phyloP scores from a whole-genome alignment of 2,797 vertebrate genomes.

The Pogonophryne albipinna region DNA sequence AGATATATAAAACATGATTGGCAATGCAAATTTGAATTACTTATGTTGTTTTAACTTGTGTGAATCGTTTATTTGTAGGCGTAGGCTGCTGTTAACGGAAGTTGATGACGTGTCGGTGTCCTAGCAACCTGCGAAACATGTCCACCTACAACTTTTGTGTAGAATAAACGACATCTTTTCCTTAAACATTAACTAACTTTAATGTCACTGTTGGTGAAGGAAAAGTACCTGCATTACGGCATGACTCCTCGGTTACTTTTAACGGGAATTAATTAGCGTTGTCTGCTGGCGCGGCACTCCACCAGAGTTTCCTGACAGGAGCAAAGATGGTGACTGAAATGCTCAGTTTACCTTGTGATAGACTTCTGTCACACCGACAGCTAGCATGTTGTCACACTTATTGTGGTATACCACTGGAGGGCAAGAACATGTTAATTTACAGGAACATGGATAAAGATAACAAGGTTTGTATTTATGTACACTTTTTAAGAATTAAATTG shows the following conservation, averaged over 20 bases:
- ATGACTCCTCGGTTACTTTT: not conserved
- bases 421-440: constrained; percentile 76
- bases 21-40: not conserved
- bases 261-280: not conserved
- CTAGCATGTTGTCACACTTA: constrained; percentile 75
- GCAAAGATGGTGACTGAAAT: constrained; percentile 66
- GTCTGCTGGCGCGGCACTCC: not conserved
- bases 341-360: constrained; percentile 62
- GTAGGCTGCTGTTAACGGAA: constrained; percentile 24
- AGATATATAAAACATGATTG: not conserved
- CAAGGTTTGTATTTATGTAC: constrained; percentile 62
- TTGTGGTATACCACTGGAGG: constrained; percentile 65
- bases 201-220: not conserved
- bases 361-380: constrained; percentile 69
- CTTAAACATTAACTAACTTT: not conserved
- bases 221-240: not conserved
- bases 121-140: constrained; percentile 50
- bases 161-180: accelerated
- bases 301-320: not conserved
- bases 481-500: not conserved
- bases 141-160: not conserved
- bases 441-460: constrained; percentile 45
- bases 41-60: not conserved
- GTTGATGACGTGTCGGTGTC: constrained; percentile 38
- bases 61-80: constrained; percentile 1